phyloP scores from a whole-genome alignment of 2,797 vertebrate species.

The Hapalemur alaotrensis region DNA sequence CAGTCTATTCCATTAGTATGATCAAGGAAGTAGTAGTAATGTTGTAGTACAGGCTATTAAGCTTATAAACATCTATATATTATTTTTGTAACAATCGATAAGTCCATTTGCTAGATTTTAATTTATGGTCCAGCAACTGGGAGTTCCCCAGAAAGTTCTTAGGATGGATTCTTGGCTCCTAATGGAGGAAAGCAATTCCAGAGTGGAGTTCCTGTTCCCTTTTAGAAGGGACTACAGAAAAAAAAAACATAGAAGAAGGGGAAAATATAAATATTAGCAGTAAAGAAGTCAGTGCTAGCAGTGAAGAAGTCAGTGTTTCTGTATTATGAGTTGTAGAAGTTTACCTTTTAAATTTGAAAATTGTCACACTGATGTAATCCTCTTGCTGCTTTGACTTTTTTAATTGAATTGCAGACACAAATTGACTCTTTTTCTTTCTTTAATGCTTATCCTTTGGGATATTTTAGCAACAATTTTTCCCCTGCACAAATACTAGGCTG shows the following conservation, averaged over 20 bases:
- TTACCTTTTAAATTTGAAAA: neutral
- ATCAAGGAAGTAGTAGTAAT: neutral
- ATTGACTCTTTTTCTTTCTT: neutral
- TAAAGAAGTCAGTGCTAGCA: neutral
- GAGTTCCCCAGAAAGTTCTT: neutral
- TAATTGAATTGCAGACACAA: neutral
- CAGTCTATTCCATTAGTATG: neutral
- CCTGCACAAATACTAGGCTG: neutral
- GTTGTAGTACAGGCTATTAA: neutral
- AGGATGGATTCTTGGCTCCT: neutral
- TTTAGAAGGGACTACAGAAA: neutral
- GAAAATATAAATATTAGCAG: neutral
- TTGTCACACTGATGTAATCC: neutral
- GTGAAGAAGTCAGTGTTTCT: neutral
- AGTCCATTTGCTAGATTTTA: constrained; percentile 33
- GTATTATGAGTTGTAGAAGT: neutral
- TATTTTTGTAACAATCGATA: constrained; percentile 28
- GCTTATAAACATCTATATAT: neutral
- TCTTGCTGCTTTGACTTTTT: neutral
- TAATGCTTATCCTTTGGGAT: neutral
- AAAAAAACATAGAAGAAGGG: neutral
- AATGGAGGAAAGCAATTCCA: neutral
- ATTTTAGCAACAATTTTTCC: neutral
- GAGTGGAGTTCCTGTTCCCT: neutral
- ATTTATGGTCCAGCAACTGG: neutral